Evolutionary conservation across 2,797 vertebrate genomes (phyloP).

Genomic region (Micropoecilia bifurca): DNA sequence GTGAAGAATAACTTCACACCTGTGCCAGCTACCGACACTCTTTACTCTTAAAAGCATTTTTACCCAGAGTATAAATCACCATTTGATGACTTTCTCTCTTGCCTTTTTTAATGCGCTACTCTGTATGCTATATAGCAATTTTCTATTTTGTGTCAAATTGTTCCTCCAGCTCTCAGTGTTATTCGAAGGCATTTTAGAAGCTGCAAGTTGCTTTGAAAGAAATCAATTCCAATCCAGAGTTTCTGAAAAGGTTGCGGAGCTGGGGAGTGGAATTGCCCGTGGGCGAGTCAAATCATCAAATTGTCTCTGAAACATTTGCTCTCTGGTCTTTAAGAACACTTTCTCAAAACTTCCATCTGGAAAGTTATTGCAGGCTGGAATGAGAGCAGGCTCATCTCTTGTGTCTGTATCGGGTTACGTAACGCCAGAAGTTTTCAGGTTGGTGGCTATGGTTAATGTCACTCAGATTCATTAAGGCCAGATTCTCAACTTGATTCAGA

Average conservation of each 20-base stretch:
- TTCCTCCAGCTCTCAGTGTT: slow-evolving; percentile 21
- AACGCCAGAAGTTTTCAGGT: not conserved
- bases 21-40: slow-evolving; percentile 7
- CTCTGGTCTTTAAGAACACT: not conserved
- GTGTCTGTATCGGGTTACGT: not conserved
- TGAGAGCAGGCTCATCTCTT: slow-evolving; percentile 15
- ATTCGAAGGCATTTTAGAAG: slow-evolving; percentile 31
- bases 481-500: not conserved
- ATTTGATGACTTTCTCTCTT: slow-evolving; percentile 15
- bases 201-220: slow-evolving; percentile 23
- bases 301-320: slow-evolving; percentile 10
- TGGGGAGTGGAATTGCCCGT: slow-evolving; percentile 15
- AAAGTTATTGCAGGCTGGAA: not conserved
- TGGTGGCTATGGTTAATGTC: slow-evolving; percentile 8
- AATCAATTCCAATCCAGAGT: slow-evolving; percentile 52
- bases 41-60: not conserved
- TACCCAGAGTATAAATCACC: not conserved
- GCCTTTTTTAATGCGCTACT: slow-evolving; percentile 10
- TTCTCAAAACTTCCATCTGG: slow-evolving; percentile 22
- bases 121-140: slow-evolving; percentile 1
- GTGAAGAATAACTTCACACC: not conserved
- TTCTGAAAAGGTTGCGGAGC: slow-evolving; percentile 34
- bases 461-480: not conserved
- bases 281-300: slow-evolving; percentile 41
- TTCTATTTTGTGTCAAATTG: not conserved